Evolutionary conservation across 2,888 invertebrate species (phyloP).

Genomic region (Adineta ricciae): DNA sequence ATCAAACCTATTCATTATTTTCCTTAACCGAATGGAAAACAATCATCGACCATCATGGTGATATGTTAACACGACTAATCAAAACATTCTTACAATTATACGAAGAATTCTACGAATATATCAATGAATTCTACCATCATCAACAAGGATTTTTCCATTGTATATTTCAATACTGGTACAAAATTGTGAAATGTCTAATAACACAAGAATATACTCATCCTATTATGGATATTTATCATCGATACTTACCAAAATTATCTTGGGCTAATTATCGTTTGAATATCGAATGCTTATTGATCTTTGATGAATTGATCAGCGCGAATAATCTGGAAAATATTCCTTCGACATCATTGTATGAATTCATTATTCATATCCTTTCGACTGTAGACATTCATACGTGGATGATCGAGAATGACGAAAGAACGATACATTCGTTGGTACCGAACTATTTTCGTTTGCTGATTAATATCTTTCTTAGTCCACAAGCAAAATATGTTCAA

Average conservation of each 20-base stretch:
- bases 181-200: background rate
- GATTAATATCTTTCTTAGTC: background rate
- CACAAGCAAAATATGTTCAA: background rate
- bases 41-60: background rate
- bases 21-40: background rate
- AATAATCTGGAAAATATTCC: background rate
- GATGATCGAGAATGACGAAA: background rate
- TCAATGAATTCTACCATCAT: background rate
- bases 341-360: conserved; percentile 3
- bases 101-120: background rate
- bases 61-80: background rate
- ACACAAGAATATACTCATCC: background rate
- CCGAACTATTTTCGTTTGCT: background rate
- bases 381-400: background rate
- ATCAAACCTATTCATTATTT: background rate
- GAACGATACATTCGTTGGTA: background rate
- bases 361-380: background rate
- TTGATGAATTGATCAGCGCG: background rate
- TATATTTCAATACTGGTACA: conserved; percentile 7
- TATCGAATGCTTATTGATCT: background rate
- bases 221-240: conserved; percentile 4
- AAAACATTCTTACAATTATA: conserved; percentile 6
- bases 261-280: background rate
- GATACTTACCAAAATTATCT: background rate
- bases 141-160: background rate